Evolutionary conservation across 2,113 vertebrate species (phyloP).

Genomic region (Procapra przewalskii): DNA sequence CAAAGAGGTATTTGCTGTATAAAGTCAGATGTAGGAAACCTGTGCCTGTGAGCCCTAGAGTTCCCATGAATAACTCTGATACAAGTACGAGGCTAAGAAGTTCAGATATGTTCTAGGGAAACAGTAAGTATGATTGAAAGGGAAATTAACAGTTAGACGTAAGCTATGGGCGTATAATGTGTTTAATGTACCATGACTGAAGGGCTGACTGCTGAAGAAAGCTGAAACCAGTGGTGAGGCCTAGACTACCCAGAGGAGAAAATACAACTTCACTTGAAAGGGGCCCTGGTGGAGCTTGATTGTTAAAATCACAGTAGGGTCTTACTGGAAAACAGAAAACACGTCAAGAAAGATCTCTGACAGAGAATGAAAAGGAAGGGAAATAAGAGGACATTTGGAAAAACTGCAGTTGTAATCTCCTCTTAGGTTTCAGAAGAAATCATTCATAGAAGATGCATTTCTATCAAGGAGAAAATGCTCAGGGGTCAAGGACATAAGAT

Average conservation of each 20-base stretch:
- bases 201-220: not conserved
- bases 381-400: not conserved
- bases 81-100: not conserved
- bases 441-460: not conserved
- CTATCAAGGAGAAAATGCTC: not conserved
- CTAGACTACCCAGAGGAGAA: not conserved
- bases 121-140: slow-evolving; percentile 22
- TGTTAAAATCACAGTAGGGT: not conserved
- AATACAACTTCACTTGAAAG: not conserved
- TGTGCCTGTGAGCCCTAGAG: not conserved
- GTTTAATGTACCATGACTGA: slow-evolving; percentile 11
- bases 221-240: not conserved
- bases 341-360: not conserved
- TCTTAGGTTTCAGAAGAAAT: slow-evolving; percentile 32
- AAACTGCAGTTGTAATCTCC: not conserved
- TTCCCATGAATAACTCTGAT: not conserved
- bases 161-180: not conserved
- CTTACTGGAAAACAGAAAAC: slow-evolving; percentile 13
- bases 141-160: not conserved
- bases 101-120: not conserved
- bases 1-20: not conserved
- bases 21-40: not conserved
- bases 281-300: not conserved
- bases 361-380: not conserved
- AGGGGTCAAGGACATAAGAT: not conserved